Base-by-base conservation (phyloP, 2,113 vertebrate species). In the Sylvicapra grimmia region DNA sequence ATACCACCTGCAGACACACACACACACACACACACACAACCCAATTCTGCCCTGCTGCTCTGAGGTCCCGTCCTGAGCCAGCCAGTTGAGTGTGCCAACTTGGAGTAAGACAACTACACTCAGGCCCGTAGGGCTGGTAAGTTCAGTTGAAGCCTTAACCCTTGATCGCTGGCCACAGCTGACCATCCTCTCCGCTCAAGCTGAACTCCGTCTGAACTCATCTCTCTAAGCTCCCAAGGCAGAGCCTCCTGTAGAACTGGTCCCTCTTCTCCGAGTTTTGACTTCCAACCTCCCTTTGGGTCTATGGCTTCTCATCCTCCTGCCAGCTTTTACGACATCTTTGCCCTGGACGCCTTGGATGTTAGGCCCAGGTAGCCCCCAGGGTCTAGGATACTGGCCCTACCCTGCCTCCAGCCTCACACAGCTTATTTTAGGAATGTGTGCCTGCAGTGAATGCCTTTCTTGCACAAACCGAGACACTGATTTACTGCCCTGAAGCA, bases 21-120 rank as follows among this genome's bases (percentile, higher is more conserved):
- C 33, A n/a, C 7, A 68, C 3, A 12, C 2, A 33, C 5, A 65
- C 14, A 16, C 31, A 16, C 63, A 18, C 63, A 4, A 0, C 16
- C 16, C 44, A 29, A 2, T 21, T 29, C 21, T 49, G n/a, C 40
- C 68, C n/a, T 27, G 15, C 2, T 3, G 2, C 44, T 86, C 72
- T 4, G 29, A 65, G 27, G 21, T 49, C 8, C n/a, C 6, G 13
- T 82, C 23, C 44, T 72, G 83, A 36, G 2, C 25, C 11, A 49
- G 6, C 21, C 14, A 40, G 3, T 2, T 8, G 6, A 82, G 19
- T 4, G 13, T 63, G 13, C 15, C 27, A 54, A n/a, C 8, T 40
- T 80, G 23, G 53, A 56, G 29, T 31, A 21, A 51, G 31, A 49
- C n/a, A 27, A 18, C 18, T 15, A 16, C 11, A 40, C n/a, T 79